Evolutionary conservation across 2,888 invertebrate species (phyloP), one percentile per base, ranked within the genome.

Genomic region (Eurytoma californica): DNA sequence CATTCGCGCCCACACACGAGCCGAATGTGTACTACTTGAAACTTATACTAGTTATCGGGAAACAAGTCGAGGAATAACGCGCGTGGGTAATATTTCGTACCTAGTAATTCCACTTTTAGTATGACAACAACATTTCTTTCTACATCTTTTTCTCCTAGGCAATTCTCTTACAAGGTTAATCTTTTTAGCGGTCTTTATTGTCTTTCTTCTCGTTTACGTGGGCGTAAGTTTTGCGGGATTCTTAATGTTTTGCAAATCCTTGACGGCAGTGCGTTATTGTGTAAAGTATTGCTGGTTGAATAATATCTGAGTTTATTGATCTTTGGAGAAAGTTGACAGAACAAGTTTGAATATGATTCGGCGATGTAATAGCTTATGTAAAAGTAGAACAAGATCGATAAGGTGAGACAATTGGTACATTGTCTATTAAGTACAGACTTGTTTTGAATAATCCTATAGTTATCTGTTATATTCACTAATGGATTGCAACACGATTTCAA

Each of bases 11-110:
- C 61, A 61, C 72, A 49, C 72, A 7, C 24, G 30, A 20, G 58
- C 16, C 60, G 60, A 72, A 72, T 63, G 51, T 72, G 63, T 53
- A 72, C 4, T 5, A 13, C 39, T 12, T 49, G 47, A 16, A 47
- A 47, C 61, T 18, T 47, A n/a, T n/a, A n/a, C n/a, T n/a, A 39
- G 5, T 58, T 16, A 53, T 1, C 24, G 60, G 13, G 51, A 14
- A 47, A 12, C 18, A 63, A 28, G 30, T n/a, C 30, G 16, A 24
- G 30, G 14, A 39, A 28, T 18, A n/a, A 28, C 51, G 28, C 13
- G 13, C 28, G 28, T 18, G 30, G 18, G 53, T 63, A 72, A 72
- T 53, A 53, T 39, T 63, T 53, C 63, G 18, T 63, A 20, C 24
- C 14, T 14, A 14, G 61, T 39, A 55, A 68, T 55, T 28, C 18